Evolutionary conservation across 2,113 vertebrate genomes (phyloP), one percentile per base, ranked within the genome.

Genomic region (Caracal caracal): DNA sequence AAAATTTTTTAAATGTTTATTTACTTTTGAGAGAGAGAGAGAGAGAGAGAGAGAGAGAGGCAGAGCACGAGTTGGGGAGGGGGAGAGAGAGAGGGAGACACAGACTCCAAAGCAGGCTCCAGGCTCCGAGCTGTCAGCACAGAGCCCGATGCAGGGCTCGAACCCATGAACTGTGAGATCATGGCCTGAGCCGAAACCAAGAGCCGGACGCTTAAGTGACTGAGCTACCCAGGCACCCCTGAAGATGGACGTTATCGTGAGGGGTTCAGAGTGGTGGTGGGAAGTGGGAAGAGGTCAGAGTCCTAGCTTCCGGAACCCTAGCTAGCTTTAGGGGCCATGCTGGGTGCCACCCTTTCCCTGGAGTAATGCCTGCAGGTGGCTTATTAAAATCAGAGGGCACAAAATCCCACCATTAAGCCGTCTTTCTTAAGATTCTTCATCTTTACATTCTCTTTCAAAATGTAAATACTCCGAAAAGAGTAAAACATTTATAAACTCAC

Each of bases 401-500:
- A 49, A 73, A 80, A 73, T 53, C 17, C 16, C 85, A 85, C 16
- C 26, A 33, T 37, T 59, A 68, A 30, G 9, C 8, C 28, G 10
- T 88, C 35, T 90, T 90, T 87, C 88, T 95, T 33, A 68, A 85
- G 63, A 49, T 63, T 71, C 30, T 47, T 86, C 51, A 9, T 71
- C 59, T 84, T 80, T 40, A 47, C 5, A 47, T 95, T 70, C 65
- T 81, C 73, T 88, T 88, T 92, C 73, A 92, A 75, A 71, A 83
- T 90, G 95, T n/a, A 82, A 73, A 88, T 61, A 40, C n/a, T 75
- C 56, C 53, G 20, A 8, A 16, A 79, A 81, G 53, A 40, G n/a
- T 90, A 30, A 94, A 92, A 49, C n/a, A 63, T 43, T 73, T 93
- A 26, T 56, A 92, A 43, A 88, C 59, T 73, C 88, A 82, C 20